Conservation (phyloP, 2,888 invertebrate species). For the Watsonalla binaria region DNA sequence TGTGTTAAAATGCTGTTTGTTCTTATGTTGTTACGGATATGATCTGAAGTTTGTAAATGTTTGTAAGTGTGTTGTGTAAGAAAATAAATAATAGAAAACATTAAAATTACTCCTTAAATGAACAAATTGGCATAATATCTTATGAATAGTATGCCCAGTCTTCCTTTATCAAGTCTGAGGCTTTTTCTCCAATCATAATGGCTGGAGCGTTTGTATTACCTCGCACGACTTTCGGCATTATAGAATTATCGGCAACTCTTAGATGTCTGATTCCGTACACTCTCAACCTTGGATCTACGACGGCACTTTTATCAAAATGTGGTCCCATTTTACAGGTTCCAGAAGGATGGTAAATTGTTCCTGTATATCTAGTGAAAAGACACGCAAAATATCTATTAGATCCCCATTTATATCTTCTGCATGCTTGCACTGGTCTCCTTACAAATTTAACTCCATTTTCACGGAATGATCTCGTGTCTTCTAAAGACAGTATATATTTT, state of each 20-base stretch:
- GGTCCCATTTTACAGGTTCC: conserved; percentile 68
- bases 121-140: conserved; percentile 20
- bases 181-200: conserved; percentile 89
- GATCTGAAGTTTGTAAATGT: conserved; percentile 1
- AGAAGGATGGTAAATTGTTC: conserved; percentile 69
- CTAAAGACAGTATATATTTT: conserved; percentile 75
- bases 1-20: not conserved
- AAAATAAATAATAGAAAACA: not conserved
- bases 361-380: conserved; percentile 79
- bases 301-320: conserved; percentile 49
- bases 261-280: conserved; percentile 62
- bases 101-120: not conserved
- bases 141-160: conserved; percentile 51
- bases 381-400: conserved; percentile 83
- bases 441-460: conserved; percentile 75
- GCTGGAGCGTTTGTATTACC: conserved; percentile 90
- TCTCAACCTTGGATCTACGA: conserved; percentile 49
- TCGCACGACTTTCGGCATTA: conserved; percentile 88
- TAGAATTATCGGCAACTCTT: conserved; percentile 87
- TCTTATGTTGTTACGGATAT: not conserved
- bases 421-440: conserved; percentile 76
- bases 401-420: conserved; percentile 74
- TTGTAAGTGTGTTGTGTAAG: not conserved
- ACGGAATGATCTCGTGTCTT: conserved; percentile 76
- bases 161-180: conserved; percentile 55